Base-by-base conservation (phyloP, 2,797 vertebrate genomes). In the Sebastes elongatus region DNA sequence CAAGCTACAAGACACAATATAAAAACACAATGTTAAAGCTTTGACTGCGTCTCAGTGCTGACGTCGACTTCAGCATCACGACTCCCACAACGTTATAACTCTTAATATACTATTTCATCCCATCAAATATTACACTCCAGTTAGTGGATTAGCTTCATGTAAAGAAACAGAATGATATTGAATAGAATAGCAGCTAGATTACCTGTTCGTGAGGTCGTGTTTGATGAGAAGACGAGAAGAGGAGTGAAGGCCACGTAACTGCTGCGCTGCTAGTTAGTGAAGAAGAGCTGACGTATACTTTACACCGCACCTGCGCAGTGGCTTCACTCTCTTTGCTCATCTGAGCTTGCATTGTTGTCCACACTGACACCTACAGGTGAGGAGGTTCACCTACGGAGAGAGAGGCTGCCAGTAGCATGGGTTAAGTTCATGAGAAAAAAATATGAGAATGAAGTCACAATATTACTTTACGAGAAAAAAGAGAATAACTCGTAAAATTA, bases 201-300 rank as follows among this genome's bases (percentile, higher is more conserved):
- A 86, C 95, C 93, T 93, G 59, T 72, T 61, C 61, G 4, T 5
- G 71, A 20, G 62, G 70, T 76, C 23, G 61, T 23, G 46, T 38
- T n/a, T 7, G 27, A 10, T 0, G 7, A 63, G 33, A 61, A 42
- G 38, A 57, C 33, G 14, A 33, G 9, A 28, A 2, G 61, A 71
- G 4, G 9, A 71, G 3, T 66, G 46, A 88, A 60, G 76, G 94
- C 93, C 96, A 96, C 96, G 96, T 96, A 87, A 88, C 63, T 76
- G 64, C 68, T 0, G 10, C 7, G 25, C 63, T 28, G 25, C 11
- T 67, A 42, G 78, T 14, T 72, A 18, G n/a, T 46, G 8, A 1
- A 68, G 27, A 65, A 91, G 82, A 62, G 92, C 83, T 95, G 95
- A 96, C 95, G 96, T 94, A 82, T 80, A 62, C 67, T 88, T 92